Evolutionary conservation across 2,888 invertebrate genomes (phyloP).

Genomic region (Drosophila histrio): DNA sequence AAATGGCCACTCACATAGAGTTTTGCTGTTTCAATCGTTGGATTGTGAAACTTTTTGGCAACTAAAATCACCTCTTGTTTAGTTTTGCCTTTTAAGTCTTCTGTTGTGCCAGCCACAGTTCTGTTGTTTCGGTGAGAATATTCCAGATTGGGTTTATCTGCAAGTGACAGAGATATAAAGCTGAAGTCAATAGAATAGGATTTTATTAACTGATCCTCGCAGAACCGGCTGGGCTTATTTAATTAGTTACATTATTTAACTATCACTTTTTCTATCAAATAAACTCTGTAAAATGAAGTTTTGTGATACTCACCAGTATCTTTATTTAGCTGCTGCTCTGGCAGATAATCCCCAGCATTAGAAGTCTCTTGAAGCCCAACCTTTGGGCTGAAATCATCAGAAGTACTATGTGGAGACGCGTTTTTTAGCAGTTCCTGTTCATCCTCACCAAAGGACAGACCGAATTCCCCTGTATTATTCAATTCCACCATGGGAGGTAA

Average conservation of each 20-base stretch:
- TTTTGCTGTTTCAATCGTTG: conserved; percentile 84
- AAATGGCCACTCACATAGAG: conserved; percentile 89
- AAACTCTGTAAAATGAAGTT: too few relatives aligned
- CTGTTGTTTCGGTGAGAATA: neutral
- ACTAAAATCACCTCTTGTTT: neutral
- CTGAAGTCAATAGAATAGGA: too few relatives aligned
- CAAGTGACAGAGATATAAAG: too few relatives aligned
- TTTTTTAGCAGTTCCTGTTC: neutral
- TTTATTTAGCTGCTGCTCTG: neutral
- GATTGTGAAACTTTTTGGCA: neutral
- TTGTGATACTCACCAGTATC: neutral
- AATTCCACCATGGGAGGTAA: neutral
- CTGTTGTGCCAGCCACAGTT: neutral
- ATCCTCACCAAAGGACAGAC: conserved; percentile 11
- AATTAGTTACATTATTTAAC: too few relatives aligned
- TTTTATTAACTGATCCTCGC: too few relatives aligned
- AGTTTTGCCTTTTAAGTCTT: neutral
- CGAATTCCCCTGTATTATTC: conserved; percentile 51
- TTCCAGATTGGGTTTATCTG: neutral
- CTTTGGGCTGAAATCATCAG: neutral
- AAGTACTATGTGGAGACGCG: too few relatives aligned
- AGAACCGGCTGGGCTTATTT: too few relatives aligned
- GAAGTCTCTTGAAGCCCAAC: neutral
- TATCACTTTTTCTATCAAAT: too few relatives aligned
- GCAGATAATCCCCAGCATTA: neutral